These are phyloP conservation scores for Drosophila ohnishii DNA, from an alignment of 1,140 invertebrate species.

Conservation along the genomic window DNA sequence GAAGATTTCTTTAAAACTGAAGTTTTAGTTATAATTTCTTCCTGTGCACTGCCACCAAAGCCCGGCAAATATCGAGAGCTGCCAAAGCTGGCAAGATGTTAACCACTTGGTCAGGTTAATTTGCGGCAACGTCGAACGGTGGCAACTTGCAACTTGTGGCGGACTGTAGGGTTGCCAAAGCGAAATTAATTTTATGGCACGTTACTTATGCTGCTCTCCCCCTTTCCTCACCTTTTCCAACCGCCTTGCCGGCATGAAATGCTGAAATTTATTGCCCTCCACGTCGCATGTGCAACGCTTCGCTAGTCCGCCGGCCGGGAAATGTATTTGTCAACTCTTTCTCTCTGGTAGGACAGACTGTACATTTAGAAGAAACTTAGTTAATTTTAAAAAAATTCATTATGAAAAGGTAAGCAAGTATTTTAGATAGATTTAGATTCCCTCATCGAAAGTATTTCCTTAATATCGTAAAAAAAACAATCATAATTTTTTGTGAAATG, in stretches of 20 bases:
- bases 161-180: constrained; percentile 67
- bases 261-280: constrained; percentile 56
- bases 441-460: too few relatives aligned
- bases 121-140: constrained; percentile 55
- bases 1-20: background rate
- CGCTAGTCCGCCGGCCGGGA: constrained; percentile 45
- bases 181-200: constrained; percentile 66
- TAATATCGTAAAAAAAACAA: too few relatives aligned
- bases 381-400: too few relatives aligned
- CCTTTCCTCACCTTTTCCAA: background rate
- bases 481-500: too few relatives aligned
- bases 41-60: constrained; percentile 7
- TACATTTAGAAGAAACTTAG: background rate
- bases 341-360: constrained; percentile 9
- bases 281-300: constrained; percentile 42
- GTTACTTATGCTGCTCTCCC: constrained; percentile 40
- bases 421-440: too few relatives aligned
- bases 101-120: constrained; percentile 58
- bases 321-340: constrained; percentile 67
- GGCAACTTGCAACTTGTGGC: constrained; percentile 39
- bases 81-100: constrained; percentile 34
- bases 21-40: background rate
- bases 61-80: constrained; percentile 37
- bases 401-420: too few relatives aligned
- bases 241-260: constrained; percentile 25